Conservation (phyloP, 2,113 vertebrate genomes). For the Craseonycteris thonglongyai region DNA sequence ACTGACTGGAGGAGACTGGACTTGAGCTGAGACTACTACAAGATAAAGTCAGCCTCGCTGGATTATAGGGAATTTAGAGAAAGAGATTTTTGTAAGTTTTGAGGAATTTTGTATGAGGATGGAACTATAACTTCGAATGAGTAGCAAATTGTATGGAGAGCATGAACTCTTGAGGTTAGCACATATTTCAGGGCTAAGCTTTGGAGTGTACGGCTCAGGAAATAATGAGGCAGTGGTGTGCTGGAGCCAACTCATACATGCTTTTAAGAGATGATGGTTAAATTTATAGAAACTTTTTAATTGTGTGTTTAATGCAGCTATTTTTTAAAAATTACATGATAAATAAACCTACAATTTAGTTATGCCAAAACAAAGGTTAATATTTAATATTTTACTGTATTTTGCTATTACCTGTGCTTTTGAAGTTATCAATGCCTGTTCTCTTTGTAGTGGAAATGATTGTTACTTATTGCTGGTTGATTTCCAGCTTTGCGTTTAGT, state of each 20-base stretch:
- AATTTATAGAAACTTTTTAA: not conserved
- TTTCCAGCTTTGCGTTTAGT: not conserved
- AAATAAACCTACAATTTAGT: not conserved
- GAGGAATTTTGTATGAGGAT: not conserved
- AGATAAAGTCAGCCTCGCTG: accelerated
- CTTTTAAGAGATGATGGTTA: not conserved
- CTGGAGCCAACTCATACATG: accelerated
- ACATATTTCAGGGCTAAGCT: not conserved
- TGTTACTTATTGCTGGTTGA: not conserved
- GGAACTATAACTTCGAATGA: not conserved
- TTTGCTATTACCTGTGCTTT: not conserved
- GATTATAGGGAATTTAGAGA: not conserved
- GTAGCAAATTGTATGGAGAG: too few species aligned
- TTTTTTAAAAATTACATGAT: not conserved
- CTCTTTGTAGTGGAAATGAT: not conserved
- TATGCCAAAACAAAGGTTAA: not conserved
- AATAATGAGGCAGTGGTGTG: not conserved
- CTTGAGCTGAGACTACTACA: not conserved
- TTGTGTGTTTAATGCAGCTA: not conserved
- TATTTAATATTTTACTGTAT: not conserved
- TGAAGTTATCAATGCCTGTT: not conserved
- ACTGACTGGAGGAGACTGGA: not conserved
- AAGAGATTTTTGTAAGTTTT: too few species aligned
- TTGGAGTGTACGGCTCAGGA: accelerated
- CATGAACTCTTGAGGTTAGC: not conserved